phyloP scores from a whole-genome alignment of 2,888 invertebrate species.

The Harpalus rufipes region DNA sequence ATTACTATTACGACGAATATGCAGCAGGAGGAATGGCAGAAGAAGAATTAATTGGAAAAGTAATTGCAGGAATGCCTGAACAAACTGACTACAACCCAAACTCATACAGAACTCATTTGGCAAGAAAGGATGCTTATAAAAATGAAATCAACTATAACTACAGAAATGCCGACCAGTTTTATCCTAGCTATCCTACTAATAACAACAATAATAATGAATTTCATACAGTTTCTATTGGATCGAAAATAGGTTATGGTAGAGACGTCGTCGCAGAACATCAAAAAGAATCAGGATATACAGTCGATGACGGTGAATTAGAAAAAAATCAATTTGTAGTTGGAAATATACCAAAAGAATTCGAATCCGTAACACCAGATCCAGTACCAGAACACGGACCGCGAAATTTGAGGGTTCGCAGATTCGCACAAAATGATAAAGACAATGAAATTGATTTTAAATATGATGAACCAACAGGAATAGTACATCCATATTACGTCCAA shows the following conservation, averaged over 20 bases:
- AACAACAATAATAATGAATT: conserved; percentile 52
- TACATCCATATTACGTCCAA: conserved; percentile 51
- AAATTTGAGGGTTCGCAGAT: conserved; percentile 70
- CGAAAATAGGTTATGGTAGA: conserved; percentile 76
- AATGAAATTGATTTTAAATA: conserved; percentile 78
- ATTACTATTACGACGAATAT: conserved; percentile 85
- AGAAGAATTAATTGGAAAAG: conserved; percentile 88
- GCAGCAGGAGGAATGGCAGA: conserved; percentile 85
- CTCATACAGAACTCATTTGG: conserved; percentile 51
- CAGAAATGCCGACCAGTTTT: conserved; percentile 55
- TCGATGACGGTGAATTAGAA: conserved; percentile 73
- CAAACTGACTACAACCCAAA: conserved; percentile 67
- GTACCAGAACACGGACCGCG: conserved; percentile 85
- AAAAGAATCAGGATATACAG: conserved; percentile 74
- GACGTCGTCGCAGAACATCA: conserved; percentile 77
- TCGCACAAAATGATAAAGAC: conserved; percentile 76
- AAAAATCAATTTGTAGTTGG: conserved; percentile 83
- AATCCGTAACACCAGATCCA: conserved; percentile 79
- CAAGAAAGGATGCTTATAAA: conserved; percentile 55
- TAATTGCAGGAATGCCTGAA: conserved; percentile 81
- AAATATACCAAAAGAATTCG: conserved; percentile 81
- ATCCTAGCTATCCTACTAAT: neutral
- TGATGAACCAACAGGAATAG: conserved; percentile 32
- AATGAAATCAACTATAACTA: conserved; percentile 67
- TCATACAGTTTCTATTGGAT: conserved; percentile 75